These are phyloP conservation scores for Folsomia manolachei DNA, from an alignment of 2,888 invertebrate genomes.

Conservation along the genomic window DNA sequence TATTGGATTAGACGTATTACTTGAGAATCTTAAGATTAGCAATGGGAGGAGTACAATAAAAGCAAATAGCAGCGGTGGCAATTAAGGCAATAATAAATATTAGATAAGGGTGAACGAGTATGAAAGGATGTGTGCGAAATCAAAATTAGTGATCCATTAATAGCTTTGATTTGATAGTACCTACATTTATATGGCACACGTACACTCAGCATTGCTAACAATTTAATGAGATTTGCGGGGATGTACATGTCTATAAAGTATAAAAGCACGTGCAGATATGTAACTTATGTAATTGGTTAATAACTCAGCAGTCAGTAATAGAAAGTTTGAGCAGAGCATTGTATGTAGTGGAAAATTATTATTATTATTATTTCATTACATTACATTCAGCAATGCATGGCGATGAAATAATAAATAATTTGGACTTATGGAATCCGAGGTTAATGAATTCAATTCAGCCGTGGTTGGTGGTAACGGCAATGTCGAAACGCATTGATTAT, in stretches of 20 bases:
- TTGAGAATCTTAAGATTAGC: too few relatives aligned
- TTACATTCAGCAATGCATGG: too few relatives aligned
- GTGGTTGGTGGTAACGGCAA: not conserved
- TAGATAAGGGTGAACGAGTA: not conserved
- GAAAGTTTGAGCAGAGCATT: not conserved
- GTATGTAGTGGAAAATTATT: not conserved
- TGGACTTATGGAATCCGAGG: conserved; percentile 6
- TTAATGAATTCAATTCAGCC: conserved; percentile 1
- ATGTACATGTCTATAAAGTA: too few relatives aligned
- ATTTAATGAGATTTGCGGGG: not conserved
- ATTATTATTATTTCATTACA: too few relatives aligned
- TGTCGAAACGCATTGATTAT: not conserved
- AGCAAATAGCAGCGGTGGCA: not conserved
- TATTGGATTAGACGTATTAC: too few relatives aligned
- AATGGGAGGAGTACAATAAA: not conserved
- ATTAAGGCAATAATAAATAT: too few relatives aligned
- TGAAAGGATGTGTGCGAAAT: not conserved
- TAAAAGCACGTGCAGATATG: conserved; percentile 2
- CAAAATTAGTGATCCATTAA: not conserved
- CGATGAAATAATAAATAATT: not conserved
- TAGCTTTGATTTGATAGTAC: not conserved
- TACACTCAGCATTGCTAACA: not conserved
- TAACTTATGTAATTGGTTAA: not conserved
- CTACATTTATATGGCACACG: not conserved
- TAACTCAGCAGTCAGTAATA: not conserved